phyloP scores from a whole-genome alignment of 2,888 invertebrate genomes.

The Drosophila pseudotakahashii region DNA sequence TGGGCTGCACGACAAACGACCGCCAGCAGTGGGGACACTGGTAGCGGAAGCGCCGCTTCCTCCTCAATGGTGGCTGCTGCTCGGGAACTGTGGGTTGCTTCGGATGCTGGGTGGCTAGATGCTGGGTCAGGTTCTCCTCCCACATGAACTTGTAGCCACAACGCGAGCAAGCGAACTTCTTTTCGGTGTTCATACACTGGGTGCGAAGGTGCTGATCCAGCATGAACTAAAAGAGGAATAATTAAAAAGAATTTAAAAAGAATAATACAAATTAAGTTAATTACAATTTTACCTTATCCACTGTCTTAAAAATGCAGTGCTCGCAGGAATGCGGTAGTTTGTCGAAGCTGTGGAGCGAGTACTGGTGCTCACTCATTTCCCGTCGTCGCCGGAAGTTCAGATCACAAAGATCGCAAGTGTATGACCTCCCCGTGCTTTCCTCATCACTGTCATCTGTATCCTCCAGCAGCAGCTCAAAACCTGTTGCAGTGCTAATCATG shows the following conservation, averaged over 20 bases:
- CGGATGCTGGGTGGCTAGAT: conserved; percentile 67
- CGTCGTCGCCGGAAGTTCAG: conserved; percentile 77
- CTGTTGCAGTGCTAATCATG: conserved; percentile 81
- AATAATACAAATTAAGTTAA: not conserved
- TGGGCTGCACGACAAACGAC: conserved; percentile 69
- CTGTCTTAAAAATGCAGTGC: conserved; percentile 86
- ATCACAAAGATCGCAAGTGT: conserved; percentile 79
- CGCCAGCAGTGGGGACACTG: conserved; percentile 88
- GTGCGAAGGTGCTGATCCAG: conserved; percentile 85
- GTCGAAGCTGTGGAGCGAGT: conserved; percentile 83
- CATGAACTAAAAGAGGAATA: conserved; percentile 57
- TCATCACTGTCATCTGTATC: conserved; percentile 82
- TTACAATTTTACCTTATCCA: conserved; percentile 82
- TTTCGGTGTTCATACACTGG: conserved; percentile 81
- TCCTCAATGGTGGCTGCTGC: conserved; percentile 83
- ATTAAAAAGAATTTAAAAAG: not conserved
- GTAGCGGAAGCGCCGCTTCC: conserved; percentile 82
- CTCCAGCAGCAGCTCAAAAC: conserved; percentile 82
- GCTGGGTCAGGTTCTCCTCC: conserved; percentile 80
- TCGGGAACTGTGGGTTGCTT: conserved; percentile 70
- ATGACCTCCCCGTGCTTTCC: conserved; percentile 39
- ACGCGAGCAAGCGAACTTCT: conserved; percentile 75
- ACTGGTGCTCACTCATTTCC: conserved; percentile 81
- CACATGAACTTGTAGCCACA: conserved; percentile 83
- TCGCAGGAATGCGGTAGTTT: conserved; percentile 85